Percentiles rank a stretch among this genome's conserved stretches.
Evolutionary conservation across 1,140 invertebrate genomes (phyloP).

Genomic region (Tetragnatha versicolor): DNA sequence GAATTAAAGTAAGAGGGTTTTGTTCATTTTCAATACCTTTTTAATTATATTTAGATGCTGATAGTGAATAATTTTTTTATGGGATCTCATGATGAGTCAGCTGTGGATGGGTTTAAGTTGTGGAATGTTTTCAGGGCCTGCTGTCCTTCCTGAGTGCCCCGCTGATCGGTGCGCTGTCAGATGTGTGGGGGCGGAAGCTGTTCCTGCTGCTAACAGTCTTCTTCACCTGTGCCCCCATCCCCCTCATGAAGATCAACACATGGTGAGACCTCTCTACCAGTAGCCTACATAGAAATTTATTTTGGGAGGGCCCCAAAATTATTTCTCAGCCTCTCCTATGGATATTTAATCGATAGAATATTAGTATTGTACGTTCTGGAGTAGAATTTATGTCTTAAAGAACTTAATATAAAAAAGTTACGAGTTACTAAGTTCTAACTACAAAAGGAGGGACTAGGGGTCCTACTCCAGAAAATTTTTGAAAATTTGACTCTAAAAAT

Average conservation of each 20-base stretch:
- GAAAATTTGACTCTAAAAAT: too few species aligned
- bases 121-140: conserved; percentile 81
- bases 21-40: not conserved
- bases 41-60: not conserved
- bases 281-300: too few species aligned
- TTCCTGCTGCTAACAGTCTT: conserved; percentile 98
- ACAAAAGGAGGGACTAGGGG: too few species aligned
- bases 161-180: conserved; percentile 93
- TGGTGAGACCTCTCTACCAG: conserved; percentile 79
- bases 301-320: too few species aligned
- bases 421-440: too few species aligned
- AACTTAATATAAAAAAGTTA: too few species aligned
- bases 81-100: not conserved
- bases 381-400: too few species aligned
- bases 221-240: conserved; percentile 98
- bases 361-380: too few species aligned
- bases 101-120: conserved; percentile 1
- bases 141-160: conserved; percentile 97
- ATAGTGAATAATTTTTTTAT: not conserved
- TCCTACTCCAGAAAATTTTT: too few species aligned
- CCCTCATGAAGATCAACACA: conserved; percentile 97
- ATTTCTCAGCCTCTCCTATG: too few species aligned
- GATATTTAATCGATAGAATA: too few species aligned
- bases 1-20: conserved; percentile 76
- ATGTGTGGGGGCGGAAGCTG: conserved; percentile 97